These are phyloP conservation scores for Entomobrya proxima DNA, from an alignment of 2,888 invertebrate genomes.

Conservation along the genomic window DNA sequence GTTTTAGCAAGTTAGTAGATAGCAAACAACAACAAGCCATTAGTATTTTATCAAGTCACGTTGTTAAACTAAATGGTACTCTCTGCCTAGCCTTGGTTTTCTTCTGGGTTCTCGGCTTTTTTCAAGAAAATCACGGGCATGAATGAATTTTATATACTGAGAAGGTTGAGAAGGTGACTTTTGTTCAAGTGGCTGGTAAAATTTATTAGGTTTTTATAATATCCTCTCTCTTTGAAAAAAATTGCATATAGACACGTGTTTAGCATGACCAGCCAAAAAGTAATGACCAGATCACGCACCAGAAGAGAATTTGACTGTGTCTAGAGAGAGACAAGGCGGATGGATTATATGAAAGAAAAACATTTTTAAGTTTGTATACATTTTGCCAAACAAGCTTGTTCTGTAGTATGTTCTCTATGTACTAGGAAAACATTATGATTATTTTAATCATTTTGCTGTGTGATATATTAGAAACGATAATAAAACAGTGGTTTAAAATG, in stretches of 20 bases:
- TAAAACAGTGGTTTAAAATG: neutral
- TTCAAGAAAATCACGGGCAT: slow-evolving; percentile 11
- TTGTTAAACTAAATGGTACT: neutral
- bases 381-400: slow-evolving; percentile 47
- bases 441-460: neutral
- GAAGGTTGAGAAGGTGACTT: slow-evolving; percentile 2
- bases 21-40: slow-evolving; percentile 24
- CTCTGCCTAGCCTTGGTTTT: slow-evolving; percentile 13
- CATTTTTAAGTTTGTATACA: slow-evolving; percentile 8
- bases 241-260: slow-evolving; percentile 44
- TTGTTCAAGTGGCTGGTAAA: slow-evolving; percentile 6
- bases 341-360: neutral
- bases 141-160: too few species aligned
- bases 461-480: neutral
- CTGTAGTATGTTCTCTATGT: too few species aligned
- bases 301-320: neutral
- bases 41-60: slow-evolving; percentile 50
- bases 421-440: slow-evolving; percentile 21
- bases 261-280: neutral
- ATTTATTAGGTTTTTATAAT: slow-evolving; percentile 21
- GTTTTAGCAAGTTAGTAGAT: neutral
- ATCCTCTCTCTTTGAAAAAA: too few species aligned
- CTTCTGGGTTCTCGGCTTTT: neutral
- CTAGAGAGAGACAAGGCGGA: neutral
- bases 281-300: neutral